Conservation (phyloP, 2,797 vertebrate species). For the Cacajao melanocephalus region DNA sequence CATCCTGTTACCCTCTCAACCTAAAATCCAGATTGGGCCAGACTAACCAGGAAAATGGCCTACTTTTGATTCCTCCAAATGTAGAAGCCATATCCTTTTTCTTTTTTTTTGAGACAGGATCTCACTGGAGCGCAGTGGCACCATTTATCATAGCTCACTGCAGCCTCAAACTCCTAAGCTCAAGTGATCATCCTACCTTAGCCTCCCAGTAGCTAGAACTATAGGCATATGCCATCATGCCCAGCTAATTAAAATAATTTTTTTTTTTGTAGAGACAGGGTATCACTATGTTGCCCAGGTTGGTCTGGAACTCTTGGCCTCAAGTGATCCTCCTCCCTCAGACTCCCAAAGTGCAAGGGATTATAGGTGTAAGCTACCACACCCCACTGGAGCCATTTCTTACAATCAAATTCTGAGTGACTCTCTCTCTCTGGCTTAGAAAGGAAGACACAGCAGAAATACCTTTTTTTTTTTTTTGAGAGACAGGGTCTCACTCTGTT, state of each 20-base stretch:
- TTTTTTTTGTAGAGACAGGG: not conserved
- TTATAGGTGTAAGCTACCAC: too few relatives aligned
- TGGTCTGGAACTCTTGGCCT: not conserved
- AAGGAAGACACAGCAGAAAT: conserved; percentile 29
- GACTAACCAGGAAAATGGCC: not conserved
- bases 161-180: too few relatives aligned
- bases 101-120: too few relatives aligned
- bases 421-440: not conserved
- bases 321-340: not conserved
- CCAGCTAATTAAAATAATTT: not conserved
- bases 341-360: too few relatives aligned
- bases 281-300: not conserved
- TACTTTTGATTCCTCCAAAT: not conserved
- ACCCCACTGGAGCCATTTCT: too few relatives aligned
- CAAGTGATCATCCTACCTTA: not conserved
- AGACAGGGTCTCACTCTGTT: not conserved
- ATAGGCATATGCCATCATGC: not conserved
- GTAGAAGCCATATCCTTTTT: not conserved
- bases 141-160: too few relatives aligned
- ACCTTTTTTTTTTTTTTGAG: not conserved
- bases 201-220: not conserved
- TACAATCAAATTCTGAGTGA: not conserved
- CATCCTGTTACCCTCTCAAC: not conserved
- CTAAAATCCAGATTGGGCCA: not conserved
- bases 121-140: too few relatives aligned